Evolutionary conservation across 2,797 vertebrate genomes (phyloP).

Genomic region (Periparus ater): DNA sequence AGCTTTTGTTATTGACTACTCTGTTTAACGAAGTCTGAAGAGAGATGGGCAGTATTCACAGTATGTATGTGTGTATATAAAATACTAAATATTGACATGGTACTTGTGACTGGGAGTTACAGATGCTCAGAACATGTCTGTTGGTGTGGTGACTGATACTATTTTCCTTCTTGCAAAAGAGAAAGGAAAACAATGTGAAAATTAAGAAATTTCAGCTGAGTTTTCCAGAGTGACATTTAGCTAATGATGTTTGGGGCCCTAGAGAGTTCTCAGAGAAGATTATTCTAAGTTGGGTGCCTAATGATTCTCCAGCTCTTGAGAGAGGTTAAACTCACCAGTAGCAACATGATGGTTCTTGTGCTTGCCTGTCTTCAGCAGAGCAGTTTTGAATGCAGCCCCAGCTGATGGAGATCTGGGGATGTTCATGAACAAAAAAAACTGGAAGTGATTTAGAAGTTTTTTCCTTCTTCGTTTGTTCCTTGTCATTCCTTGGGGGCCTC

Average conservation of each 20-base stretch:
- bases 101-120: neutral
- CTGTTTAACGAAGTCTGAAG: neutral
- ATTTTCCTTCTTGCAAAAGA: neutral
- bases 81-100: neutral
- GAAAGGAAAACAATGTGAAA: neutral
- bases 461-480: conserved; percentile 6
- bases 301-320: neutral
- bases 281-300: neutral
- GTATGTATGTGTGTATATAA: neutral
- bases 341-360: neutral
- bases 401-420: neutral
- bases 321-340: neutral
- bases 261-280: neutral
- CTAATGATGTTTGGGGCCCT: neutral
- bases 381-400: neutral
- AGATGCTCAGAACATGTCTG: neutral
- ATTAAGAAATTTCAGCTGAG: neutral
- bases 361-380: neutral
- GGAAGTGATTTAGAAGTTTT: neutral
- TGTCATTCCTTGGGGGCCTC: conserved; percentile 20
- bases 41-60: neutral
- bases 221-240: neutral
- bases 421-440: neutral
- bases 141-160: neutral
- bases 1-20: neutral